Evolutionary conservation across 2,797 vertebrate species (phyloP), one percentile per base, ranked within the genome.

Genomic region (Centroberyx gerrardi): DNA sequence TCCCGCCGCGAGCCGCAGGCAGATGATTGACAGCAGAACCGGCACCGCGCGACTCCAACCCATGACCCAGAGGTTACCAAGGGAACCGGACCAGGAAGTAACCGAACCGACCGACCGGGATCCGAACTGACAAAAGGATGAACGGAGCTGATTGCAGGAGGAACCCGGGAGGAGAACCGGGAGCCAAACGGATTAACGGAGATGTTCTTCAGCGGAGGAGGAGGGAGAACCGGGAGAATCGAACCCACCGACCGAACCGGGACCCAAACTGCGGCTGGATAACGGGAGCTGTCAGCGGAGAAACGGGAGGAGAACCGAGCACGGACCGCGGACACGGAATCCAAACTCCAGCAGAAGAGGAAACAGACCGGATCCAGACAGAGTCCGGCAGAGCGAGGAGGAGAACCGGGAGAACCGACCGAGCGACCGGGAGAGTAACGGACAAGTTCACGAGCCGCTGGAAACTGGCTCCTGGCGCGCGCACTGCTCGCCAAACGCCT

Each of bases 1-100:
- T 63, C 65, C 87, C 17, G 48, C 56, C 3, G 72, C 6, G 3
- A 86, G 52, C 28, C 49, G 38, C 2, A 51, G 80, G 9, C 74
- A 70, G 48, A 87, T 14, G 62, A 85, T 10, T 1, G 78, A 59
- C 61, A 91, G 55, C 82, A 91, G 79, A 29, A 87, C 74, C 76
- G 55, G 77, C 63, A 86, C n/a, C 29, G 65, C 14, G 2, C 46
- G 36, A 0, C 6, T 58, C 75, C 79, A 64, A 14, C 15, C 63
- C 90, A 91, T 86, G 60, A 59, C 64, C 53, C 46, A 31, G 2
- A 29, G 5, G 40, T 3, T 14, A 66, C 17, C 18, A 12, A 8
- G 12, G 27, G 12, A 56, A 40, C 59, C 17, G 58, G 28, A 31
- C 14, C 36, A 2, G 38, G 18, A 42, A 1, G 28, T 17, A 2